Base-by-base conservation (phyloP, 1,140 invertebrate genomes). In the Drosophila melanica region DNA sequence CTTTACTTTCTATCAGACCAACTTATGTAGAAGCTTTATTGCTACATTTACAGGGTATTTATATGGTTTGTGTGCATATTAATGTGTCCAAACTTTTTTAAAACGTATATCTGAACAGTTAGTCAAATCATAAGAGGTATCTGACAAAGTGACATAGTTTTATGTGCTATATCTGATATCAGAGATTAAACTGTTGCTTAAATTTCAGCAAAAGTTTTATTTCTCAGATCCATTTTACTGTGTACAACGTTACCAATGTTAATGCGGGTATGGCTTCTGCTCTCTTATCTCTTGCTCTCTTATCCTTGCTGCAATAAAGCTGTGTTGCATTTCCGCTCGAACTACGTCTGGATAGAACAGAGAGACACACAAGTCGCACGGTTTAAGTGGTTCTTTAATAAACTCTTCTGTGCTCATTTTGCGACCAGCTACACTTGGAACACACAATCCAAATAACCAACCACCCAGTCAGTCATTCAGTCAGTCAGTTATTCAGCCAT, bases 281-380 rank as follows among this genome's bases (percentile, higher is more conserved):
- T 65, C 11, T 70, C 27, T 20, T 68, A 37, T 41, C 60, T 75
- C 73, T 11, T 18, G 62, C 42, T 41, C 55, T 75, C 73, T 67
- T 50, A 54, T 53, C 63, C 65, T 75, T 62, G 67, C 57, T 69
- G 76, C 78, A 69, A 74, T 81, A 77, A 81, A 77, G 75, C 65
- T 65, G 63, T 81, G 79, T 77, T 87, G 64, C 76, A 82, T 74
- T 87, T 76, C 81, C 82, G 84, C 82, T 82, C 63, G 67, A 75
- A 57, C 55, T 87, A 55, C 63, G 50, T 57, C 76, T 66, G 65
- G 53, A 30, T 51, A 57, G 30, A 12, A 74, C 59, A 68, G 44
- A 41, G 37, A 53, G 30, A 18, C 8, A 30, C 10, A 55, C 14
- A 44, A 33, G n/a, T 23, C 39, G 63, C 64, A 60, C 63, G 59